Conservation (phyloP, 2,888 invertebrate species). For the Drosophila putrida region DNA sequence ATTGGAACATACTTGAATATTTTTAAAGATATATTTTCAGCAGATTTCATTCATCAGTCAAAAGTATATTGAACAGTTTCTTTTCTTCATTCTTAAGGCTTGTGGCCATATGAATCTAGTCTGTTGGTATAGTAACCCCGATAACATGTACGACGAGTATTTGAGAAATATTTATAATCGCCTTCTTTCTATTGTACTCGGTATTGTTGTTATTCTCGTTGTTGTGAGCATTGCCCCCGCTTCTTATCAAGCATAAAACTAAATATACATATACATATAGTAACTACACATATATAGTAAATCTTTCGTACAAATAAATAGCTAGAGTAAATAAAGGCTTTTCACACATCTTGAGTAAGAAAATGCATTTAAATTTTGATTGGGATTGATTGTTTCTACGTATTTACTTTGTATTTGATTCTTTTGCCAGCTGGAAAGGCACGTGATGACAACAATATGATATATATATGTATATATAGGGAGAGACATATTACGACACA, state of each 20-base stretch:
- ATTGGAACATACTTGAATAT: background rate
- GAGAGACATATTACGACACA: constrained; percentile 26
- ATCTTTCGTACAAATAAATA: constrained; percentile 2
- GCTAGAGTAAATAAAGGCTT: background rate
- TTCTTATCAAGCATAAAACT: constrained; percentile 43
- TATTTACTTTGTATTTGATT: constrained; percentile 1
- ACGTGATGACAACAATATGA: constrained; percentile 26
- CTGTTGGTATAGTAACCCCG: constrained; percentile 16
- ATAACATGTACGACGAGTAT: constrained; percentile 13
- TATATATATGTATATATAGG: background rate
- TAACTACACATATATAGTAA: background rate
- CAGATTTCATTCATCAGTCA: background rate
- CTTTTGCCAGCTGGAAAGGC: constrained; percentile 8
- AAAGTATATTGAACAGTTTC: constrained; percentile 1
- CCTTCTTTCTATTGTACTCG: constrained; percentile 16
- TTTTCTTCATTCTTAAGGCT: background rate
- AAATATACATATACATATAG: background rate
- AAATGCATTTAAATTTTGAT: background rate
- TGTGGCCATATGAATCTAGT: constrained; percentile 1
- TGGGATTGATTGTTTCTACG: background rate
- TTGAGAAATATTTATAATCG: constrained; percentile 46
- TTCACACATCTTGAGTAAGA: background rate
- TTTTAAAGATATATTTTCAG: background rate
- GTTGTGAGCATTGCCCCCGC: constrained; percentile 36
- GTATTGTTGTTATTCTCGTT: constrained; percentile 20